phyloP scores from a whole-genome alignment of 2,113 vertebrate genomes.

The Crotophaga sulcirostris region DNA sequence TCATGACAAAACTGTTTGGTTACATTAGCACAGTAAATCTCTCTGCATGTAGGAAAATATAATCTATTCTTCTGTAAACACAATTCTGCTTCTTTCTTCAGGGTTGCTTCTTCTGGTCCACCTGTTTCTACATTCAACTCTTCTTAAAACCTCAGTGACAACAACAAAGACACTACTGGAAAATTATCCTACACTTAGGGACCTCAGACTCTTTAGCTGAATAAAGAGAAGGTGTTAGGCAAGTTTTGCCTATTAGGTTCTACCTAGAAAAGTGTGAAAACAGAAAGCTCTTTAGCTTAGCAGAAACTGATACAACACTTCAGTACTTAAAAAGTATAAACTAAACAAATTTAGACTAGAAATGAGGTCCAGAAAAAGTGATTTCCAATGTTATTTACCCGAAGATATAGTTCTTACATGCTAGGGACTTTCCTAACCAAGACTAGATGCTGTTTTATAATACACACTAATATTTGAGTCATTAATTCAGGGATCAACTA shows the following conservation, averaged over 20 bases:
- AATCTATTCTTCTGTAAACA: neutral
- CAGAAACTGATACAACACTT: neutral
- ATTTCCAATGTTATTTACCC: neutral
- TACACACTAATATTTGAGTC: neutral
- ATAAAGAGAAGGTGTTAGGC: neutral
- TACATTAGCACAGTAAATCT: neutral
- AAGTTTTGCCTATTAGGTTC: neutral
- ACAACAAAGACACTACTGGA: rapidly evolving
- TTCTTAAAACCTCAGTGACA: neutral
- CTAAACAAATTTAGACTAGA: neutral
- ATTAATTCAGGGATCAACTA: neutral
- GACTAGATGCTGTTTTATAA: neutral
- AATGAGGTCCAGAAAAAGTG: neutral
- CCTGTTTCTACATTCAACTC: neutral
- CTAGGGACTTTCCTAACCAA: neutral
- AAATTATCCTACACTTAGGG: neutral
- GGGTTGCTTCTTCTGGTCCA: neutral
- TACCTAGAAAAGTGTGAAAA: neutral
- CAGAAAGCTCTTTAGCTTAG: neutral
- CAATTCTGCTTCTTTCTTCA: rapidly evolving
- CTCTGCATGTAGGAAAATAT: neutral
- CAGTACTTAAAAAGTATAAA: neutral
- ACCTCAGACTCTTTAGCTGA: neutral
- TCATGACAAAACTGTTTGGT: neutral
- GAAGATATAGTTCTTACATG: neutral